Evolutionary conservation across 2,888 invertebrate genomes (phyloP), one percentile per base, ranked within the genome.

Genomic region (Drosophila longiperda): DNA sequence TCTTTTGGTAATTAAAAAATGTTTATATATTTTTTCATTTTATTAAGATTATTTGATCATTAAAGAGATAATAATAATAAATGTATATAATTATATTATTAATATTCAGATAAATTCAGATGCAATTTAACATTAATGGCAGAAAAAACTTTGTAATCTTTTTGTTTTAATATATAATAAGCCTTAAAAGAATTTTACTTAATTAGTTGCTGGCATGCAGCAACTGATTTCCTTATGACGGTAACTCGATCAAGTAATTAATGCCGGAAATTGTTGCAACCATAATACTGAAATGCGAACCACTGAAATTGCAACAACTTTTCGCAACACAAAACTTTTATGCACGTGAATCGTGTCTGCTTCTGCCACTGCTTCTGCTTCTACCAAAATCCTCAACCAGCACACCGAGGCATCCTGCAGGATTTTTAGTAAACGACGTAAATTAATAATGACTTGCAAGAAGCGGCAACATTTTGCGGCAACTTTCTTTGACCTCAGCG

Each of bases 181-280:
- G 7, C 8, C 1, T 20, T 45, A 4, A 23, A 45, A 23, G 12
- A 23, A 45, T 45, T 17, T 49, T 5, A 11, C 17, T 26, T 26
- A 49, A 26, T 17, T 52, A 52, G 11, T 12, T 52, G 29, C 11
- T 11, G 5, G 12, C 8, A 8, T 7, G 8, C 20, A 29, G 29
- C 20, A 3, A 9, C 17, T 50, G 2, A 3, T 26, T 48, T 48
- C 45, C 36, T 55, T 33, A 57, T 66, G 68, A 75, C 67, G 34
- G 77, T 79, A 34, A 61, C 15, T 2, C 15, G 52, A 42, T 60
- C 48, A 48, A 59, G 73, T 57, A 80, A 75, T 83, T 80, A 80
- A 80, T 76, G 84, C 69, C 78, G 82, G 63, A 73, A 77, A 83
- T 77, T 80, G 84, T 81, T 80, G 84, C 80, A 80, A 64, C 77